Conservation (phyloP, 2,113 vertebrate genomes). For the Cnemophilus loriae region DNA sequence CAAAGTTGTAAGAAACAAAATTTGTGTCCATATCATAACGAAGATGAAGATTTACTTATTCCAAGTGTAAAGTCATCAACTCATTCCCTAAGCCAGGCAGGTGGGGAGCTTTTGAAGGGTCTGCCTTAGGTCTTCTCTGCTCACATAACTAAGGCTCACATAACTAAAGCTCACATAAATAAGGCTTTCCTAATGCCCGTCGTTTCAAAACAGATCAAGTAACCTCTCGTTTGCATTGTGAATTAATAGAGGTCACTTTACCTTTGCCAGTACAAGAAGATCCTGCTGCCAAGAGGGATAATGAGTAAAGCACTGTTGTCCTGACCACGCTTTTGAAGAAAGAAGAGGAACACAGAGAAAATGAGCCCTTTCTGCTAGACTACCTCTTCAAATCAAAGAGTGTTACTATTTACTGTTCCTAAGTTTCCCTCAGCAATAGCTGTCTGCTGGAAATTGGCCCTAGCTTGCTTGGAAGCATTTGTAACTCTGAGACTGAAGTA, state of each 20-base stretch:
- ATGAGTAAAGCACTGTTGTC: background rate
- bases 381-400: background rate
- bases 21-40: background rate
- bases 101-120: background rate
- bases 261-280: background rate
- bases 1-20: background rate
- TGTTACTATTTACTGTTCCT: background rate
- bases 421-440: background rate
- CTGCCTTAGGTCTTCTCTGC: background rate
- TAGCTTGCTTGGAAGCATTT: background rate
- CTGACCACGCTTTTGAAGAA: background rate
- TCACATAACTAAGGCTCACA: background rate
- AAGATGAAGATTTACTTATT: background rate
- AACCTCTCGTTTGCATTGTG: background rate
- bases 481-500: background rate
- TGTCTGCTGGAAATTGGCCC: background rate
- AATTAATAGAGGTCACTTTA: background rate
- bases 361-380: background rate
- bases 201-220: background rate
- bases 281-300: background rate
- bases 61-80: background rate
- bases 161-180: background rate
- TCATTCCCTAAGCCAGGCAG: background rate
- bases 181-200: background rate
- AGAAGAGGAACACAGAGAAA: background rate